Base-by-base conservation (phyloP, 2,113 vertebrate species). In the Tetrax tetrax region DNA sequence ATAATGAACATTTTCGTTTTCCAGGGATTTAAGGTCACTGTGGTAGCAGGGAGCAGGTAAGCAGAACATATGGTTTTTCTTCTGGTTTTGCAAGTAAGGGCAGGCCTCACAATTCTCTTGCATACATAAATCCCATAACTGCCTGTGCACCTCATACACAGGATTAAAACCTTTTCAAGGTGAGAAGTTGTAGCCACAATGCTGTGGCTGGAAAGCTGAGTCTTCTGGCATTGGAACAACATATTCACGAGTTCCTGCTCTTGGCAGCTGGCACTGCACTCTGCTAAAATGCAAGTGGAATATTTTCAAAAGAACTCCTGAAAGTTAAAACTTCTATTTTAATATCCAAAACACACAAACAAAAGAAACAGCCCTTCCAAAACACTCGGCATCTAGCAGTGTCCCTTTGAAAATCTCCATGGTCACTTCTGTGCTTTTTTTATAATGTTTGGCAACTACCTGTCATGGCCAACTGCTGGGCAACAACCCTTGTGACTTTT, bases 131-230 rank as follows among this genome's bases (percentile, higher is more conserved):
- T 89, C 88, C 90, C n/a, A 15, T 84, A 90, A 90, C 60, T 95
- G 89, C 61, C 51, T 81, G 4, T 89, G 92, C 56, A 82, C 28
- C 90, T 92, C 85, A n/a, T 75, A 86, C 33, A 27, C 29, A 12
- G 89, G 86, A 95, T 91, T 96, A 92, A 92, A 94, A 87, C 72
- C 71, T 84, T 84, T 48, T 76, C 65, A 84, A 91, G 88, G 90
- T 75, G 90, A 89, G 80, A 95, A 78, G 37, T 45, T 75, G 65
- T 50, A 96, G 89, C 41, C 69, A 89, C 61, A 95, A 37, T 33
- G 45, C 85, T 57, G n/a, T 19, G 23, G 53, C 33, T 89, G 95
- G 72, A 94, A 95, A 93, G 83, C 56, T 93, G 88, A 90, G 27
- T 82, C 65, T 89, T 83, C 77, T 93, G 96, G 92, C 83, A 53